These are phyloP conservation scores for Pomacea maculata DNA, from an alignment of 1,140 invertebrate genomes.

Conservation along the genomic window DNA sequence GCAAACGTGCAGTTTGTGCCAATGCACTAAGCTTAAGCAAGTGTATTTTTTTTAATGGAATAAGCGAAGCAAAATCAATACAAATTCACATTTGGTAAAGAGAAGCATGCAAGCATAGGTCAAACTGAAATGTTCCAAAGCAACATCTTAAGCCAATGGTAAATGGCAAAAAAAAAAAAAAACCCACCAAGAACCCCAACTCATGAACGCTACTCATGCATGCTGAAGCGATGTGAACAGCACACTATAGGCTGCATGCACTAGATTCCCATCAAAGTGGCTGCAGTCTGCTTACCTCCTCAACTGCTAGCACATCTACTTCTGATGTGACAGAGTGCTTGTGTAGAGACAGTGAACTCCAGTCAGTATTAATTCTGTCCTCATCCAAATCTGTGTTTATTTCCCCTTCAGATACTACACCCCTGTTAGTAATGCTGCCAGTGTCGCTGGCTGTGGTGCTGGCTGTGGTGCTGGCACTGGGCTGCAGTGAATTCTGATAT, in stretches of 20 bases:
- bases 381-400: constrained; percentile 4
- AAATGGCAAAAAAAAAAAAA: background rate
- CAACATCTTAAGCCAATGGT: background rate
- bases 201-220: background rate
- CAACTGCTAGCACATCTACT: constrained; percentile 11
- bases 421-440: background rate
- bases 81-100: too few species aligned
- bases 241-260: too few species aligned
- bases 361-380: background rate
- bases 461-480: constrained; percentile 1
- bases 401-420: background rate
- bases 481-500: constrained; percentile 47
- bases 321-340: constrained; percentile 12
- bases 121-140: too few species aligned
- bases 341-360: constrained; percentile 1
- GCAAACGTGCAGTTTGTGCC: too few species aligned
- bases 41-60: too few species aligned
- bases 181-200: background rate
- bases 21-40: too few species aligned
- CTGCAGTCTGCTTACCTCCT: constrained; percentile 14
- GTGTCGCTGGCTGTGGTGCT: background rate
- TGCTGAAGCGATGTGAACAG: background rate
- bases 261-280: too few species aligned
- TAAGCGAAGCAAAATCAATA: too few species aligned
- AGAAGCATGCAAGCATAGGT: too few species aligned